phyloP scores from a whole-genome alignment of 37 sponge, comb jelly and placozoan genomes.

The Haliclona indistincta region DNA sequence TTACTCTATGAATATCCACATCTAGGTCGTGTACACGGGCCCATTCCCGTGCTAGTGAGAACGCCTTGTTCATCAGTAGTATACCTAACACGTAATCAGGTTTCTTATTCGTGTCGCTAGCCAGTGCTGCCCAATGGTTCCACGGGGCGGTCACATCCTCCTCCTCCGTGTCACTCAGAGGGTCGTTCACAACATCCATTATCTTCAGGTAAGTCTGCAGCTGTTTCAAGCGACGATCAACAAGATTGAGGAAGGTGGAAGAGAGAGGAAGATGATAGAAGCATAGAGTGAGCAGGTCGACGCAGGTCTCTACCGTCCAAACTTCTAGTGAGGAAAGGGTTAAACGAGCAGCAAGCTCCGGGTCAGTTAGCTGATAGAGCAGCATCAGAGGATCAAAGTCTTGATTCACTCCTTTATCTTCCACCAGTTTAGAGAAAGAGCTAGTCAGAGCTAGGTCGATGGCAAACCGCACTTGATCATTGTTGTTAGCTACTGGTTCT shows the following conservation, averaged over 20 bases:
- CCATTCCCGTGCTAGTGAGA: conserved; percentile 48
- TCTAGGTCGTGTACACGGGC: conserved; percentile 31
- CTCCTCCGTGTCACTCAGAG: background rate
- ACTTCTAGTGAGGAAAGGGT: conserved; percentile 37
- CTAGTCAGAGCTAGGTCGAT: conserved; percentile 16
- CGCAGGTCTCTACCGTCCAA: conserved; percentile 54
- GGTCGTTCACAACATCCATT: conserved; percentile 29
- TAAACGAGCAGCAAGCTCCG: conserved; percentile 42
- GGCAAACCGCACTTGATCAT: background rate
- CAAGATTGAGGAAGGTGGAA: conserved; percentile 24
- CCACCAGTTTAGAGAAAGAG: conserved; percentile 10
- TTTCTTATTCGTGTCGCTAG: conserved; percentile 35
- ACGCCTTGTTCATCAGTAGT: conserved; percentile 32
- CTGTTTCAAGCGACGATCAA: conserved; percentile 36
- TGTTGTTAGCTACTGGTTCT: conserved; percentile 32
- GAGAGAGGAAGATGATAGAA: conserved; percentile 32
- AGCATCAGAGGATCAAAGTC: conserved; percentile 19
- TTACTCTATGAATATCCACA: conserved; percentile 11
- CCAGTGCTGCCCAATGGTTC: conserved; percentile 52
- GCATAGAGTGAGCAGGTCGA: conserved; percentile 49
- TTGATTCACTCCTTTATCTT: background rate
- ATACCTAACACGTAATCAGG: conserved; percentile 41
- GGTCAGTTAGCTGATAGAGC: conserved; percentile 42
- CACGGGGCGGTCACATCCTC: conserved; percentile 6
- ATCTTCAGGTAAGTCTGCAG: conserved; percentile 49